Base-by-base conservation (phyloP, 2,797 vertebrate genomes). In the Columba guinea region DNA sequence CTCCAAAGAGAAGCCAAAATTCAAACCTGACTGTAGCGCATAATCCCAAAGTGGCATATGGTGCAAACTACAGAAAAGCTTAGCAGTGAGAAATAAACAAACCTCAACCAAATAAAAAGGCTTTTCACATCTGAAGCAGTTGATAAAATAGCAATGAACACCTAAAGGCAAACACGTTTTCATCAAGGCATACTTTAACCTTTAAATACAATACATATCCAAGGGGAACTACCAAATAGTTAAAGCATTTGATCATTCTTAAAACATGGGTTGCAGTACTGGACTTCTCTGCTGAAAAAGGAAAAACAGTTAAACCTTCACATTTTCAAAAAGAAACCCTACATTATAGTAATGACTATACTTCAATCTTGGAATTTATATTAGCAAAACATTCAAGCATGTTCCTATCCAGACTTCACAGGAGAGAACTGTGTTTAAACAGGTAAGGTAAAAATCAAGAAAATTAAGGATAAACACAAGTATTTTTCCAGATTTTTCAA, bases 1-100 rank as follows among this genome's bases (percentile, higher is more conserved):
- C 37, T 82, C 79, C 58, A 90, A 95, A 87, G 67, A 96, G 71
- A 91, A 84, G 80, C 64, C 78, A 96, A 96, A 94, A 97, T 87
- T 80, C 60, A 93, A 89, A 92, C 84, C 51, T 78, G 30, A 87
- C 63, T 76, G 49, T 56, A 94, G 95, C 67, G 30, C 20, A 19
- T 39, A 88, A 80, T 69, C 87, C 55, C 51, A 28, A 95, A 81
- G n/a, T 51, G 65, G 65, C 79, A 86, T 52, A 76, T 64, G 60
- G 85, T 84, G 28, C 77, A 84, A 85, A 91, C 56, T 70, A 60
- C 35, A 78, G 73, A 78, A 94, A 87, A 83, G 51, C 84, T 84
- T 73, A 84, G n/a, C 32, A 58, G 14, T 6, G 22, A 91, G 56
- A 95, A 95, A 67, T 70, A 86, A 91, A 79, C 7, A 95, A 84